These are phyloP conservation scores for Parus major DNA, from an alignment of 2,113 vertebrate species.

Conservation along the genomic window DNA sequence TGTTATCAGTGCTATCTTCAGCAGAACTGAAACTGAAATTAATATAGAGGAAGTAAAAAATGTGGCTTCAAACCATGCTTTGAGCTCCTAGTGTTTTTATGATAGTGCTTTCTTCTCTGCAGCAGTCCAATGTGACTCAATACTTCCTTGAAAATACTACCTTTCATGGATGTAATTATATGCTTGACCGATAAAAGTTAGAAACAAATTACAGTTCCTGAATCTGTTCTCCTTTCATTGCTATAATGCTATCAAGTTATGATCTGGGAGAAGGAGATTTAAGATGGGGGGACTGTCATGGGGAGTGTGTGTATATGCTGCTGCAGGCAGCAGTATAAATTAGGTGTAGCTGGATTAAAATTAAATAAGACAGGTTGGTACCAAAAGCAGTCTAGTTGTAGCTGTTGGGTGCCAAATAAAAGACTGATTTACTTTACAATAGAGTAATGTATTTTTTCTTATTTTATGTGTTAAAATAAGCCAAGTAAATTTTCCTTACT, in stretches of 20 bases:
- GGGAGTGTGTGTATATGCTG: neutral
- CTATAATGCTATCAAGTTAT: neutral
- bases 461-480: neutral
- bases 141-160: neutral
- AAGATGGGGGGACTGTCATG: neutral
- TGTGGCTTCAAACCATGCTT: neutral
- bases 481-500: neutral
- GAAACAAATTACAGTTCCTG: neutral
- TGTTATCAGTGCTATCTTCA: neutral
- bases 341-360: neutral
- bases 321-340: neutral
- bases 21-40: conserved; percentile 23
- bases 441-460: neutral
- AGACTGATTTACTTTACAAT: neutral
- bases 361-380: neutral
- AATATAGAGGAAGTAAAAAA: neutral
- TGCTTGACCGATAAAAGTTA: neutral
- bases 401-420: neutral
- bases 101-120: neutral
- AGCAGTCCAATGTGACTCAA: neutral
- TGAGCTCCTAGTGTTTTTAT: neutral
- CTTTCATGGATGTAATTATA: neutral
- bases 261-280: neutral
- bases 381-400: neutral
- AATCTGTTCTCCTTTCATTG: neutral